These are phyloP conservation scores for Oreotrochilus melanogaster DNA, from an alignment of 2,113 vertebrate species.

Conservation along the genomic window DNA sequence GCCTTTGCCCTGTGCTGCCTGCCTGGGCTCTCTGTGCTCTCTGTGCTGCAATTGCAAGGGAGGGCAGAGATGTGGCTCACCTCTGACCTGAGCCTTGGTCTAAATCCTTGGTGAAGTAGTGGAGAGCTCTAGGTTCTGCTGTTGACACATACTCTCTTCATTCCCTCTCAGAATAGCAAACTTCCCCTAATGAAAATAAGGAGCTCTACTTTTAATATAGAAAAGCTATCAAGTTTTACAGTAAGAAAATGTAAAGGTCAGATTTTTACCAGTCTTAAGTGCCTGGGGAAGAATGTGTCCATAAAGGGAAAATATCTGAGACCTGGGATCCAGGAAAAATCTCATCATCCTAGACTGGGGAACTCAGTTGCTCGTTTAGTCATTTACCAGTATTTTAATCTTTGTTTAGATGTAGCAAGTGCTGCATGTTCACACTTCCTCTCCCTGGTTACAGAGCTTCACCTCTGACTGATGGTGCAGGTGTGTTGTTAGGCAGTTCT, in stretches of 20 bases:
- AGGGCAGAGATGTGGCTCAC: background rate
- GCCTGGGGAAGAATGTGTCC: background rate
- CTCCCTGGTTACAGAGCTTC: background rate
- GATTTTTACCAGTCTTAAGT: background rate
- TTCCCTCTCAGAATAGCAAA: background rate
- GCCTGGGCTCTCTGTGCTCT: background rate
- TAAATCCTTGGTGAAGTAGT: background rate
- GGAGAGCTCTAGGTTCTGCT: background rate
- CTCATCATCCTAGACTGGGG: background rate
- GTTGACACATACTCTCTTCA: fast-evolving
- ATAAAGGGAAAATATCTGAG: background rate
- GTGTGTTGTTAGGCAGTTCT: background rate
- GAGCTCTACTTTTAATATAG: background rate
- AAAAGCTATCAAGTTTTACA: background rate
- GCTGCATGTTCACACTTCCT: background rate
- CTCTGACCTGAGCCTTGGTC: background rate
- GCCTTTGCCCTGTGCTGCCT: background rate
- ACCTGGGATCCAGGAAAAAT: background rate
- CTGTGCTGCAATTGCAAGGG: background rate
- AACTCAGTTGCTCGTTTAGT: background rate
- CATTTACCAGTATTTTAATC: background rate
- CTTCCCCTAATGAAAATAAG: background rate
- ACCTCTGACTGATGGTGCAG: background rate
- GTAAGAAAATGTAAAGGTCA: background rate
- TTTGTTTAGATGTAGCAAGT: background rate